These are phyloP conservation scores for Cantharis flavilabris DNA, from an alignment of 2,888 invertebrate species.

Conservation along the genomic window DNA sequence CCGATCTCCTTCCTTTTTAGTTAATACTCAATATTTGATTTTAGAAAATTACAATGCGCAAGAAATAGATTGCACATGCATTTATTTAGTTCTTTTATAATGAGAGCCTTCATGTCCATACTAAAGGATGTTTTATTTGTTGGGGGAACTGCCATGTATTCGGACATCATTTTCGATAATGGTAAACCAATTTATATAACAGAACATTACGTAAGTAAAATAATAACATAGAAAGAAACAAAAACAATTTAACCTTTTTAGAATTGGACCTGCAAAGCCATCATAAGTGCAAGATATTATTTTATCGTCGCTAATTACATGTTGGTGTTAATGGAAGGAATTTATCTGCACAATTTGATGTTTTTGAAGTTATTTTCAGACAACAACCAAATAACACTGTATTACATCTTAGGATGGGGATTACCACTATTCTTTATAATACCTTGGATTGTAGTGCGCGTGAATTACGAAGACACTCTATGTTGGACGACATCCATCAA, in stretches of 20 bases:
- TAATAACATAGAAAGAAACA: background rate
- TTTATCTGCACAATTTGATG: conserved; percentile 71
- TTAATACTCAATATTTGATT: conserved; percentile 18
- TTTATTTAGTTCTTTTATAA: conserved; percentile 67
- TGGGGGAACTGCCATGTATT: conserved; percentile 56
- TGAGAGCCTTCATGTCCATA: conserved; percentile 63
- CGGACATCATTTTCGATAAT: conserved; percentile 51
- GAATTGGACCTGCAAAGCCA: conserved; percentile 68
- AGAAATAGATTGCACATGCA: conserved; percentile 70
- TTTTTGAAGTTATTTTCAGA: conserved; percentile 68
- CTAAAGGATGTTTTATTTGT: conserved; percentile 63
- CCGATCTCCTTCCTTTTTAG: too few species aligned
- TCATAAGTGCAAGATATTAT: conserved; percentile 66
- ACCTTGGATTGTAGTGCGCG: conserved; percentile 63
- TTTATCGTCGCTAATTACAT: conserved; percentile 69
- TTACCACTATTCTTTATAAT: conserved; percentile 62
- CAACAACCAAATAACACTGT: conserved; percentile 61
- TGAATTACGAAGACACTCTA: conserved; percentile 58
- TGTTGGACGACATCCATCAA: conserved; percentile 66
- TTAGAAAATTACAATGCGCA: conserved; percentile 66
- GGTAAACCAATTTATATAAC: conserved; percentile 50
- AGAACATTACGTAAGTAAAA: conserved; percentile 49
- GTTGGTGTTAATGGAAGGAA: conserved; percentile 72
- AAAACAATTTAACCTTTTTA: conserved; percentile 43
- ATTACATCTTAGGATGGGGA: conserved; percentile 68